Evolutionary conservation across 2,888 invertebrate genomes (phyloP).

Genomic region (Hedychridium roseum): DNA sequence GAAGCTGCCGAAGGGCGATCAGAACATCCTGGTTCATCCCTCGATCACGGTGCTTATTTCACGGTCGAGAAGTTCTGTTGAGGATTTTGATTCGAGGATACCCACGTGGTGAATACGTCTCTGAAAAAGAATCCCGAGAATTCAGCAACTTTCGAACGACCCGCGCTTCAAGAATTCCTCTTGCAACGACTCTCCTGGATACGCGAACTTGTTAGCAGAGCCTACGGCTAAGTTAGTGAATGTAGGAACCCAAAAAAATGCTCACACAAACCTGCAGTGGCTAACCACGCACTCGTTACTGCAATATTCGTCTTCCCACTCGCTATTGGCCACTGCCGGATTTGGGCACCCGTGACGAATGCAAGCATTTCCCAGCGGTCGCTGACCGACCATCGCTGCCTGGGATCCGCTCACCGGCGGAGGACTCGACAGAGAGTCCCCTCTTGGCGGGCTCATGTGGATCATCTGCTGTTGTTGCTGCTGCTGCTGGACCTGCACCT

Average conservation of each 20-base stretch:
- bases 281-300: conserved; percentile 96
- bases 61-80: conserved; percentile 82
- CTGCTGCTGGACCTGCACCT: conserved; percentile 50
- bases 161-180: no score
- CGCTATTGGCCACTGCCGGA: conserved; percentile 87
- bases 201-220: no score
- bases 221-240: no score
- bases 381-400: conserved; percentile 46
- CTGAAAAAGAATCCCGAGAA: no score
- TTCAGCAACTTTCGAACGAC: no score
- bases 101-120: conserved; percentile 92
- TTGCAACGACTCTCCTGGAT: no score
- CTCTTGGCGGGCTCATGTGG: conserved; percentile 58
- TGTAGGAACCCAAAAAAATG: conserved; percentile 40
- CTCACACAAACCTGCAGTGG: conserved; percentile 81
- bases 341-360: conserved; percentile 91
- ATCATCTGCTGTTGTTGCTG: conserved; percentile 60
- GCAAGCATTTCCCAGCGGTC: conserved; percentile 67
- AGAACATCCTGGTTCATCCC: conserved; percentile 25
- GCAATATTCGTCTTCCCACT: conserved; percentile 98
- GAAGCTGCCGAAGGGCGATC: no score
- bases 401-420: conserved; percentile 50
- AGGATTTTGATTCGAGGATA: conserved; percentile 82
- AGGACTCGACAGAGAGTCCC: conserved; percentile 53
- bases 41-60: conserved; percentile 68